These are phyloP conservation scores for Anser cygnoides DNA, from an alignment of 2,113 vertebrate genomes.

Conservation along the genomic window DNA sequence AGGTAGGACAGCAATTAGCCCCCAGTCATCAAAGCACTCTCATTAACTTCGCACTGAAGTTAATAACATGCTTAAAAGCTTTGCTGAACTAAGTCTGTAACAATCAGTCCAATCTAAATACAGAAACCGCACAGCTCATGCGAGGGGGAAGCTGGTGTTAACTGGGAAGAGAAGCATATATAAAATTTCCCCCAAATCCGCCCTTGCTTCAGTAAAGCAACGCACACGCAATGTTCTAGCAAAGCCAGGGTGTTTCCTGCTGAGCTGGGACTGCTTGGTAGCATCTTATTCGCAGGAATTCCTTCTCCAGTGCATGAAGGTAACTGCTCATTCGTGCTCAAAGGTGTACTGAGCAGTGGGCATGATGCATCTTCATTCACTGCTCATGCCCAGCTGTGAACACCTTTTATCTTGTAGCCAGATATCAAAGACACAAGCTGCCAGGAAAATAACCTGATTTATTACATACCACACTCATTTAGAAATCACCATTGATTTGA, in stretches of 20 bases:
- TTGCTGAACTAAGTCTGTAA: neutral
- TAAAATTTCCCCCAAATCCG: neutral
- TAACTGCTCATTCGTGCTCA: neutral
- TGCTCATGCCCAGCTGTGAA: neutral
- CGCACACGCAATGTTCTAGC: neutral
- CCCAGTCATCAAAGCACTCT: neutral
- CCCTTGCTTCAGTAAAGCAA: neutral
- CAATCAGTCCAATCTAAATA: neutral
- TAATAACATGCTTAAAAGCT: neutral
- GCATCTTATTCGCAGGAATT: neutral
- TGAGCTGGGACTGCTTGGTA: neutral
- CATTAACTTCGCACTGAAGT: neutral
- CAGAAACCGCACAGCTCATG: neutral
- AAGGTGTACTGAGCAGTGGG: neutral
- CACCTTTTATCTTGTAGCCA: neutral
- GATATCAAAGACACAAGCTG: neutral
- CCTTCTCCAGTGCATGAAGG: neutral
- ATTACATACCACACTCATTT: neutral
- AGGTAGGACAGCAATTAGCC: neutral
- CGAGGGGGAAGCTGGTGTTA: neutral
- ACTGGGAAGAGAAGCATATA: neutral
- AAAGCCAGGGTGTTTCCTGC: neutral
- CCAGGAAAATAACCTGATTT: neutral
- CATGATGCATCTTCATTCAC: neutral
- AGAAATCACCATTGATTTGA: constrained; percentile 5